Evolutionary conservation across 2,113 vertebrate species (phyloP).

Genomic region (Callipepla squamata): DNA sequence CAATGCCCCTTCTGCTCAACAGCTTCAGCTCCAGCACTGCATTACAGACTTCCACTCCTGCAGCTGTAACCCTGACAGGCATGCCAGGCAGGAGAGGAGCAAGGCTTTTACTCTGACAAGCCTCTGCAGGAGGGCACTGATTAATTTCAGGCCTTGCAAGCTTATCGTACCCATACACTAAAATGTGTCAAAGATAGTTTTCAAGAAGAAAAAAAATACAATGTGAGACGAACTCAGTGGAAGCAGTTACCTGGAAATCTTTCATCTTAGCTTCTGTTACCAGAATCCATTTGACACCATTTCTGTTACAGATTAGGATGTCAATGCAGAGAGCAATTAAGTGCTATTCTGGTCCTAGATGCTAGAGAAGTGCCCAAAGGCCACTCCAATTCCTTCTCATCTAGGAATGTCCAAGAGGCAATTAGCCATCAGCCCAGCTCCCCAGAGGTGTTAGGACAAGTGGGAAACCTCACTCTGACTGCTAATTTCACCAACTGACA

Average conservation of each 20-base stretch:
- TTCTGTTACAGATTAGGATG: constrained; percentile 76
- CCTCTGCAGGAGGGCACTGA: neutral
- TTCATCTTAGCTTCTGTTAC: constrained; percentile 31
- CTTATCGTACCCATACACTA: neutral
- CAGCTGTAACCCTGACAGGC: neutral
- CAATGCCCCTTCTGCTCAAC: neutral
- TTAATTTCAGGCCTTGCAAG: neutral
- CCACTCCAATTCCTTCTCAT: constrained; percentile 45
- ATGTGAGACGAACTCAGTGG: neutral
- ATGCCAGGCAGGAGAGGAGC: neutral
- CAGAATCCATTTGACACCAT: constrained; percentile 29
- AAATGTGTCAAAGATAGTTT: neutral
- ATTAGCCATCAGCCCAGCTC: constrained; percentile 43
- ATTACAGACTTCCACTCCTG: neutral
- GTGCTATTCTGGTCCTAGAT: constrained; percentile 46
- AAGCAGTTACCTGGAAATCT: constrained; percentile 21
- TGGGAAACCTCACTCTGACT: constrained; percentile 55
- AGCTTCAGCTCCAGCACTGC: neutral
- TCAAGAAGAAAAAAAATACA: neutral
- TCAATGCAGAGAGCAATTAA: constrained; percentile 71
- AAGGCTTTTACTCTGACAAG: constrained; percentile 26
- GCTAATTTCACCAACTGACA: constrained; percentile 73
- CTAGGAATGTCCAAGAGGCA: constrained; percentile 54
- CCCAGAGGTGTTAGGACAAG: constrained; percentile 58
- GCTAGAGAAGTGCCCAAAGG: constrained; percentile 54